These are phyloP conservation scores for Acanthaster planci DNA, from an alignment of 35 echinoderm and acorn worm species.

Conservation along the genomic window DNA sequence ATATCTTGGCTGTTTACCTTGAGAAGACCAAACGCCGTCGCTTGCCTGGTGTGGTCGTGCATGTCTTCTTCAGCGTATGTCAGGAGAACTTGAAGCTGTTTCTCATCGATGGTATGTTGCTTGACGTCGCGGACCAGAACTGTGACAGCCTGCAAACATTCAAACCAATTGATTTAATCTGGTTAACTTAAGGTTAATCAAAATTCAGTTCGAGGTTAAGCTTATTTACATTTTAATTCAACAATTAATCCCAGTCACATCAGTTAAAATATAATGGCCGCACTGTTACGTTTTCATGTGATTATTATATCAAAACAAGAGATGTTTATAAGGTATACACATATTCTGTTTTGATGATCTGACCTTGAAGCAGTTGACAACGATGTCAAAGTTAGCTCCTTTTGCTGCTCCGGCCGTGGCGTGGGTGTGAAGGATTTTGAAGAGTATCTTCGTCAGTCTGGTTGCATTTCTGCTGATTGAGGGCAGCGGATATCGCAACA, in stretches of 20 bases:
- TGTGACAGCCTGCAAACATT: conserved; percentile 76
- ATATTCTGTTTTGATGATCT: not conserved
- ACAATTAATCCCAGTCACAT: not conserved
- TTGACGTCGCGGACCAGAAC: conserved; percentile 80
- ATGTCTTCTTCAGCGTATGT: conserved; percentile 94
- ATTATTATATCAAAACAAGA: not conserved
- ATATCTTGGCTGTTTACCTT: conserved; percentile 50
- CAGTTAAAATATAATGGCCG: not conserved
- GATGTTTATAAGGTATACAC: not conserved
- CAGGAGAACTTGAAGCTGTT: conserved; percentile 87
- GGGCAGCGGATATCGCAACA: conserved; percentile 81
- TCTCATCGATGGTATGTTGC: conserved; percentile 80
- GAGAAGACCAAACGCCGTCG: conserved; percentile 85
- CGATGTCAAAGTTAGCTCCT: conserved; percentile 78
- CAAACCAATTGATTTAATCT: no score
- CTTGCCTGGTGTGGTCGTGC: conserved; percentile 85
- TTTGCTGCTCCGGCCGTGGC: conserved; percentile 68
- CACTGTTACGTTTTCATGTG: not conserved
- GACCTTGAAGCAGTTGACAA: conserved; percentile 91
- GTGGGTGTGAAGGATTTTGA: conserved; percentile 75
- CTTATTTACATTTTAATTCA: no score
- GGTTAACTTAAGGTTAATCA: conserved; percentile 9
- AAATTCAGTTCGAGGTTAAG: not conserved
- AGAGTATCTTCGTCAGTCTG: conserved; percentile 70
- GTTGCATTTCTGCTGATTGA: conserved; percentile 33